These are phyloP conservation scores for Conops quadrifasciatus DNA, from an alignment of 2,888 invertebrate genomes.

Conservation along the genomic window DNA sequence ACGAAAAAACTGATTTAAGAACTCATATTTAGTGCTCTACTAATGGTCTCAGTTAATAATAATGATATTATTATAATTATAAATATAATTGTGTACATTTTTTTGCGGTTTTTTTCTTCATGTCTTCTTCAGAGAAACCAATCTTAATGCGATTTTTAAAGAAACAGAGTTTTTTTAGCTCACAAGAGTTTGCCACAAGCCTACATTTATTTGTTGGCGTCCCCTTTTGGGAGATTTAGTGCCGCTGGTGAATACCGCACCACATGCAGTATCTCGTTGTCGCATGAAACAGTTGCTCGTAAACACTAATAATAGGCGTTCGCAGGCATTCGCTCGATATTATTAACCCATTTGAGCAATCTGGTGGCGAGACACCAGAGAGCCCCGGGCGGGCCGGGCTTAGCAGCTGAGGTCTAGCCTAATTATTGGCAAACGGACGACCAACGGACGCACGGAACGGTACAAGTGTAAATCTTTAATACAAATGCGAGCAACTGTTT, in stretches of 20 bases:
- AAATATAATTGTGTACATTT: too few species aligned
- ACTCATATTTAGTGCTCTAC: too few species aligned
- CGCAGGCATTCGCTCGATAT: neutral
- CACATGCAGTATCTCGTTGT: conserved; percentile 28
- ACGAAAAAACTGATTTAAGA: too few species aligned
- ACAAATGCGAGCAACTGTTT: conserved; percentile 3
- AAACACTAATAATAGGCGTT: conserved; percentile 12
- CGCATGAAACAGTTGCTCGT: neutral
- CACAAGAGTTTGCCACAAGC: neutral
- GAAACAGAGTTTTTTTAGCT: too few species aligned
- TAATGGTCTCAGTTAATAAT: too few species aligned
- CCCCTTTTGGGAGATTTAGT: conserved; percentile 24
- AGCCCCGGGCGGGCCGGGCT: conserved; percentile 2
- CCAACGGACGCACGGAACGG: too few species aligned
- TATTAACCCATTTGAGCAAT: conserved; percentile 21
- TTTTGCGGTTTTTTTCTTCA: too few species aligned
- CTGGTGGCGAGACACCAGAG: conserved; percentile 25
- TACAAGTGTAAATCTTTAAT: conserved; percentile 4
- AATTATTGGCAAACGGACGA: conserved; percentile 23
- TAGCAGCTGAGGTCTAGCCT: conserved; percentile 14
- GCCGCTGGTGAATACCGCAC: conserved; percentile 39
- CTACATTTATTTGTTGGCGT: too few species aligned
- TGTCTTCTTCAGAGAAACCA: too few species aligned
- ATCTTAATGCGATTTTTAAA: too few species aligned
- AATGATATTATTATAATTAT: too few species aligned